Percentiles rank a stretch among this genome's conserved stretches.
Conservation (phyloP, 2,888 invertebrate species). For the Leptinotarsa haldemani region DNA sequence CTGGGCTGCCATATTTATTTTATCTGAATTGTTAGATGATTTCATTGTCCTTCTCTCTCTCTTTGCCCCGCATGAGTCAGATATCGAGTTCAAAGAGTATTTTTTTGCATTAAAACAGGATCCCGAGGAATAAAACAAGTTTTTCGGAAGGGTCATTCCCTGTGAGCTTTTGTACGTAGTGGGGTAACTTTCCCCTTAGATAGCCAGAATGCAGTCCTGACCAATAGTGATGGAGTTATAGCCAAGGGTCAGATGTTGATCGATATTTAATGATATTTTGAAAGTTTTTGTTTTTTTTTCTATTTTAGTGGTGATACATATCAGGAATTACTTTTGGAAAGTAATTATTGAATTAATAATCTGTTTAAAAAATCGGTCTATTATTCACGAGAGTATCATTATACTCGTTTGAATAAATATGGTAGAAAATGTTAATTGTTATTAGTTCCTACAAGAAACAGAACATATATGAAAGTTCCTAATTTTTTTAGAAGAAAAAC, state of each 20-base stretch:
- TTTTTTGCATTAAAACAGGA: conserved; percentile 38
- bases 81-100: conserved; percentile 29
- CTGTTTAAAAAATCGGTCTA: too few species aligned
- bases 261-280: conserved; percentile 28
- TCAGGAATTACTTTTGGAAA: background rate
- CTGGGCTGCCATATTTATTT: conserved; percentile 34
- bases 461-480: too few species aligned
- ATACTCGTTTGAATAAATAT: too few species aligned
- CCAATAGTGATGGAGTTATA: conserved; percentile 36
- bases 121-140: conserved; percentile 38
- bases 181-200: conserved; percentile 40
- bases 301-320: background rate
- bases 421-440: too few species aligned
- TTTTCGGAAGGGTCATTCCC: conserved; percentile 41
- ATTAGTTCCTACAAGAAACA: too few species aligned
- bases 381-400: too few species aligned
- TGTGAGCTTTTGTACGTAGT: conserved; percentile 26
- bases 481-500: too few species aligned
- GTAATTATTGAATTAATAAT: too few species aligned
- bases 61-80: conserved; percentile 33
- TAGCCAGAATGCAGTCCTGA: conserved; percentile 18
- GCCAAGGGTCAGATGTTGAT: conserved; percentile 37
- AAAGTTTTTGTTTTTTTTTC: background rate
- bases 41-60: conserved; percentile 26
- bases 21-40: conserved; percentile 27